These are phyloP conservation scores for Coboldia fuscipes DNA, from an alignment of 1,140 invertebrate genomes.

Conservation along the genomic window DNA sequence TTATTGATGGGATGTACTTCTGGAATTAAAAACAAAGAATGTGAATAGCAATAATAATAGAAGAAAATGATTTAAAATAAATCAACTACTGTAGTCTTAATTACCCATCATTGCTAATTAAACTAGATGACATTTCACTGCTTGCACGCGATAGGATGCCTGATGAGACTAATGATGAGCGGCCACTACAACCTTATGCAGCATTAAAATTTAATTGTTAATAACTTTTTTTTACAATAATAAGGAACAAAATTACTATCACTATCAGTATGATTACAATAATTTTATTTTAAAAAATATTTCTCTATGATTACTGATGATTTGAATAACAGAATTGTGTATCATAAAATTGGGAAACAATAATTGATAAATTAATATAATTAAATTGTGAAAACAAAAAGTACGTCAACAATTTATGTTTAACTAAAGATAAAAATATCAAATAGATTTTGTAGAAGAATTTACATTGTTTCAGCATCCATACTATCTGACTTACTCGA, in stretches of 20 bases:
- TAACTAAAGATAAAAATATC: not conserved
- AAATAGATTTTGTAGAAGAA: constrained; percentile 8
- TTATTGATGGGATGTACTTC: too few relatives aligned
- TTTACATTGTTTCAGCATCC: constrained; percentile 21
- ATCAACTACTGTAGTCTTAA: constrained; percentile 10
- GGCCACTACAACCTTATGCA: constrained; percentile 22
- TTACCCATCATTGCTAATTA: constrained; percentile 37
- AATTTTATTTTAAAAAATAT: constrained; percentile 21
- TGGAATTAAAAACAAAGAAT: constrained; percentile 1
- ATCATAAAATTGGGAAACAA: not conserved
- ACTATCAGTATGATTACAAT: constrained; percentile 19
- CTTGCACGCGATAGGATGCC: constrained; percentile 33
- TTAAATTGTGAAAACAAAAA: constrained; percentile 3
- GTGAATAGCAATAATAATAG: not conserved
- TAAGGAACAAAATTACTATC: constrained; percentile 8
- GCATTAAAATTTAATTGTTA: not conserved
- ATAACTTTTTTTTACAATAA: not conserved
- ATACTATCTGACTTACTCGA: constrained; percentile 12
- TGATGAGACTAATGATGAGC: constrained; percentile 20
- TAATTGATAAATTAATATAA: not conserved
- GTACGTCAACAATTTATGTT: not conserved
- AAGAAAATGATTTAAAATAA: constrained; percentile 1
- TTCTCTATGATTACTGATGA: constrained; percentile 20
- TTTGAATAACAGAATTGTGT: constrained; percentile 22
- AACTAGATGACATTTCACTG: constrained; percentile 35